Evolutionary conservation across 2,113 vertebrate genomes (phyloP), one percentile per base, ranked within the genome.

Genomic region (Rhea pennata): DNA sequence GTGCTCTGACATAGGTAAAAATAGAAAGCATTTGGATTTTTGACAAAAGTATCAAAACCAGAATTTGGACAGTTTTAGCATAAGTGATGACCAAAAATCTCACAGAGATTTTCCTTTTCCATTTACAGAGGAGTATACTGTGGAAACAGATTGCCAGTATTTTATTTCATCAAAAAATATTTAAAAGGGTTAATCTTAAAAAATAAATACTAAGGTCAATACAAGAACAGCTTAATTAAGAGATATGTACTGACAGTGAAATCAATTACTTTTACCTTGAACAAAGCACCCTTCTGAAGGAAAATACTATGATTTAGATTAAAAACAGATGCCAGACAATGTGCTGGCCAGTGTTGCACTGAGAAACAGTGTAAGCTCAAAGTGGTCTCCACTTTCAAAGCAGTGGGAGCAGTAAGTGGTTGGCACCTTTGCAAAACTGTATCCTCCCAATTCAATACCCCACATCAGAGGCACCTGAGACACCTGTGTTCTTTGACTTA

Each of bases 401-500:
- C 0, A 40, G 39, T 36, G 71, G 51, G 62, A 94, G n/a, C 65
- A 71, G 22, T 5, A 42, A 64, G 39, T n/a, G 24, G 44, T 89
- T 8, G 44, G 14, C 62, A 39, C 58, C 73, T 87, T 44, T 53
- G 65, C 42, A 92, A 62, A 94, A 75, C 66, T 40, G 33, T 39
- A 14, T 76, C 51, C 53, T 51, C 84, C 26, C 53, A 15, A 6
- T 31, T 64, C 69, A 72, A 4, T 22, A 20, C 17, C 50, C 75
- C 91, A 88, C 89, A 91, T 71, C 81, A 83, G 78, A 95, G 71
- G 58, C 62, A 88, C 36, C 61, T 5, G 40, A 87, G 74, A 87
- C 84, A 94, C 94, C 79, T 84, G 75, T 17, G 74, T 70, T 84
- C 70, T 79, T 92, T 42, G 46, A 46, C 53, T 75, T 83, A 85